Conservation (phyloP, 2,113 vertebrate species). For the Boleophthalmus pectinirostris region DNA sequence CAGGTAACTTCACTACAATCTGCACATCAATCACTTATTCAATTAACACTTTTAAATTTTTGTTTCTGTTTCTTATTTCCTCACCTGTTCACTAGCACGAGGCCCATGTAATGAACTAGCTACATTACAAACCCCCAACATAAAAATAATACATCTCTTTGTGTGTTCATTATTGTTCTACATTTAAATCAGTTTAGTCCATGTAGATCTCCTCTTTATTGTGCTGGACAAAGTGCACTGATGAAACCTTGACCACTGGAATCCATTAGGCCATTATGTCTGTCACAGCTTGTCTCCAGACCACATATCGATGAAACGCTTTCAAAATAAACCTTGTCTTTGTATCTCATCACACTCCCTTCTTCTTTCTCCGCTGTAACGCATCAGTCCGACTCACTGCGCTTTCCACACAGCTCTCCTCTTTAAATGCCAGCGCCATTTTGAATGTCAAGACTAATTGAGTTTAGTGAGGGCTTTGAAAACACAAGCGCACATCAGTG, state of each 20-base stretch:
- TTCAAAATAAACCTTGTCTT: background rate
- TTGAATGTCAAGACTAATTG: background rate
- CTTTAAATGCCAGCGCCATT: background rate
- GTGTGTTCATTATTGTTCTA: no score
- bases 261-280: conserved; percentile 33
- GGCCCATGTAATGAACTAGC: no score
- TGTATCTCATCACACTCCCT: background rate
- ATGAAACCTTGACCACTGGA: background rate
- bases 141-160: no score
- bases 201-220: no score
- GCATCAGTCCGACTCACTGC: background rate
- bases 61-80: no score
- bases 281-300: background rate
- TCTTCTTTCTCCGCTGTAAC: background rate
- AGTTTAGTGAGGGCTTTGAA: background rate
- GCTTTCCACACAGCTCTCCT: background rate
- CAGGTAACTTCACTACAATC: no score
- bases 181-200: no score
- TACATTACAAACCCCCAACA: no score
- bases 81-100: no score
- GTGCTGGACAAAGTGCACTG: no score
- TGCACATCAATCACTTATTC: no score
- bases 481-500: background rate
- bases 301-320: conserved; percentile 7
- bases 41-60: no score